phyloP scores from a whole-genome alignment of 2,113 vertebrate genomes.

The Picathartes gymnocephalus region DNA sequence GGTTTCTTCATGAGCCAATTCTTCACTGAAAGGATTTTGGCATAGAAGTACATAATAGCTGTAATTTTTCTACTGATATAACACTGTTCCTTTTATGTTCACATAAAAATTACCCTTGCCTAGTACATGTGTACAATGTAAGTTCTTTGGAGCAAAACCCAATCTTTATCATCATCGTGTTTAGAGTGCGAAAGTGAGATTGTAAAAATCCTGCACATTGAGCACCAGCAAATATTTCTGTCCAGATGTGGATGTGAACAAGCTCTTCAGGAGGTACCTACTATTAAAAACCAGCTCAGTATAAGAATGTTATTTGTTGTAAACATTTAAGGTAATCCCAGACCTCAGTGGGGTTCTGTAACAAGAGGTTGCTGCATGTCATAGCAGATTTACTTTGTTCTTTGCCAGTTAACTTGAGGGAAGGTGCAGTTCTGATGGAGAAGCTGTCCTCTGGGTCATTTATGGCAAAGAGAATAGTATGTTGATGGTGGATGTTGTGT shows the following conservation, averaged over 20 bases:
- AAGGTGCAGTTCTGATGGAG: background rate
- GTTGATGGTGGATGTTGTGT: background rate
- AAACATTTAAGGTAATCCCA: background rate
- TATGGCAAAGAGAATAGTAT: background rate
- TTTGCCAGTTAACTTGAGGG: background rate
- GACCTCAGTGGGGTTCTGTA: background rate
- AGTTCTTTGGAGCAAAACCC: background rate
- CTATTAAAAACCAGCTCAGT: background rate
- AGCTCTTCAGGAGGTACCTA: background rate
- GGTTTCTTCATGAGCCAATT: background rate
- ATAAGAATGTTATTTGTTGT: background rate
- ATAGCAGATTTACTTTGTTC: background rate
- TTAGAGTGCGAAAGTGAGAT: background rate
- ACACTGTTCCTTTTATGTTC: background rate
- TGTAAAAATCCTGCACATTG: background rate
- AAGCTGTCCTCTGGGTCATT: background rate
- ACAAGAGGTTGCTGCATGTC: background rate
- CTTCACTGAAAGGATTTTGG: background rate
- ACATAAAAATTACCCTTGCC: background rate
- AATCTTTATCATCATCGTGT: background rate
- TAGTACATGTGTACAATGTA: background rate
- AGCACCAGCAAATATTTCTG: background rate
- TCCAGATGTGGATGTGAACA: background rate
- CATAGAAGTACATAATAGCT: background rate
- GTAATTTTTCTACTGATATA: slow-evolving; percentile 11